Base-by-base conservation (phyloP, 2,113 vertebrate genomes). In the Apodemus sylvaticus region DNA sequence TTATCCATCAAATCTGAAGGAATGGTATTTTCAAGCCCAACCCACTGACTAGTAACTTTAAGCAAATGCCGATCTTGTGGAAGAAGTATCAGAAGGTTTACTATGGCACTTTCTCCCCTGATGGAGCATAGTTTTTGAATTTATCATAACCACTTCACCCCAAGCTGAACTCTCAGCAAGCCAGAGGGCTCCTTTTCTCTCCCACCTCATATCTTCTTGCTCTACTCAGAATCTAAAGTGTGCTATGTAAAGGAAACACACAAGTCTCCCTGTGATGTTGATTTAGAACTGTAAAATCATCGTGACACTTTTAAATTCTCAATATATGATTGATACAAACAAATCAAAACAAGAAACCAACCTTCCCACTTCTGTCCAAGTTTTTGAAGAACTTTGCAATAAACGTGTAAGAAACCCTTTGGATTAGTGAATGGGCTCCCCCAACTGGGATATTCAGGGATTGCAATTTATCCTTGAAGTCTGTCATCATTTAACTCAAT, bases 381-480 rank as follows among this genome's bases (percentile, higher is more conserved):
- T 85, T 86, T 86, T 93, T 90, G 88, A 82, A 89, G 78, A 96
- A 89, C 93, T 89, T 19, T 86, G 12, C 60, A 58, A 53, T 86
- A 94, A 89, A 94, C 64, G 53, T 62, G 79, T 62, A 53, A 96
- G 36, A 83, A 77, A 48, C 19, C 26, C 1, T 51, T 94, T 96
- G 96, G 94, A 83, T 96, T 95, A 96, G 96, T 95, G 89, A 79
- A 42, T 26, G 96, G 87, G 96, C 97, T 97, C 97, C 97, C 97
- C 94, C 91, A 94, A 45, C 82, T 96, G 97, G 93, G 92, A n/a
- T 1, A 81, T 94, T 13, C 20, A 7, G 5, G 94, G 68, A 94
- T 83, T 97, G 89, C 94, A 76, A 86, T 68, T 7, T 10, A 26
- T 86, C 53, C 8, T 86, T 77, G 24, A 39, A 7, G 24, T 14